Base-by-base conservation (phyloP, 2,113 vertebrate genomes). In the Lasiurus cinereus region DNA sequence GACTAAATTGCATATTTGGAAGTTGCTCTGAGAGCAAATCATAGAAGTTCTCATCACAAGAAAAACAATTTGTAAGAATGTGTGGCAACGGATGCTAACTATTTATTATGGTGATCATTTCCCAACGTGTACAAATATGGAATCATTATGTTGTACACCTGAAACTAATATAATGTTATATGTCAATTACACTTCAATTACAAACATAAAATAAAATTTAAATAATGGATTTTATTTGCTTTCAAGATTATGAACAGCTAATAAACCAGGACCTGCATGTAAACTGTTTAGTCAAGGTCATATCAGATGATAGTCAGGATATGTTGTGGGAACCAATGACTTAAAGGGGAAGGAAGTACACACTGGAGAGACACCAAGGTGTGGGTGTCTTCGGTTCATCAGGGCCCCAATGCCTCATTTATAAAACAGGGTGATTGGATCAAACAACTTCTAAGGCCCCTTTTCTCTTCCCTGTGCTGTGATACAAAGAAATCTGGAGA, bases 161-260 rank as follows among this genome's bases (percentile, higher is more conserved):
- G 62, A 64, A 88, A 73, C 66, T 39, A 43, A 93, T 62, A 62
- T 50, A 72, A 80, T 39, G 16, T 48, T 86, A 62, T 33, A 50
- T 36, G 56, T 50, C 66, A 36, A 48, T 79, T 88, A 52, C 27
- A 73, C 50, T 52, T 79, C 31, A 36, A 48, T 86, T 36, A 50
- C 48, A 77, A 64, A 76, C 36, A 52, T 29, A 46, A 73, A 83
- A 91, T 7, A 64, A 50, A 73, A 83, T 93, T 87, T 84, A 78
- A 59, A 69, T 83, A 80, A 90, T 91, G 86, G n/a, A 66, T 73
- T 84, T 52, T 77, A 50, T 95, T 95, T 95, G 27, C 69, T 95
- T 82, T 92, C 36, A 59, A 84, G 84, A 52, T 86, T 79, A 46
- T 87, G 92, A 87, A 52, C 27, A 31, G 85, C 21, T 73, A 95